Base-by-base conservation (phyloP, 1,140 invertebrate species). In the Drosophila melanica region DNA sequence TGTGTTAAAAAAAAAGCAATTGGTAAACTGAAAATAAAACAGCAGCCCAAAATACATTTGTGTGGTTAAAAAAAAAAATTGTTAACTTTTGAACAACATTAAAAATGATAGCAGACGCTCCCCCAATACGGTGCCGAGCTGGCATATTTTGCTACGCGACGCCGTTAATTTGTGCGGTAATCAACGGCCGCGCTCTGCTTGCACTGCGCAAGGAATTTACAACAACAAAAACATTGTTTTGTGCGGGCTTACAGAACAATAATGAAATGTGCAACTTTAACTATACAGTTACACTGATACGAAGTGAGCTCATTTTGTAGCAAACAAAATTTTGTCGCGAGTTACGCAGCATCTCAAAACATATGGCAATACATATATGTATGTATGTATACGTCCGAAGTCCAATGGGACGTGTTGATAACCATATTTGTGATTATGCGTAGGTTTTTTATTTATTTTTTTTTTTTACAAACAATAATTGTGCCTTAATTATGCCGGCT, bases 61-160 rank as follows among this genome's bases (percentile, higher is more conserved):
- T 59, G 45, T 16, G 16, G 58, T 35, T 53, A 66, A 48, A 68
- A 67, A 80, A 74, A 67, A 54, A 54, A 75, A 72, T 47, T 53
- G 69, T 45, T 45, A 33, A 65, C 48, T 68, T 64, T 57, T 42
- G 75, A 75, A 87, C 72, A 69, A 82, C 70, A 79, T 53, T 53
- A 37, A 86, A 82, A 82, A 82, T 86, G 84, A 75, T 89, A 77
- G 77, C 81, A 86, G 82, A 86, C 84, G 82, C 80, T 81, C 80
- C 79, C 76, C 71, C 72, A 78, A 76, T 75, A 70, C 82, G 79
- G 76, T 86, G 84, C 82, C 84, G 84, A 89, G 82, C 82, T 87
- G 82, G 84, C 82, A 86, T 86, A 86, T 86, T 86, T 89, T 70
- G 57, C 57, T 89, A 78, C 44, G 72, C 84, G 79, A 86, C 82